Percentiles rank a stretch among this genome's conserved stretches.
phyloP scores from a whole-genome alignment of 2,888 invertebrate species.

The Dioctria rufipes region DNA sequence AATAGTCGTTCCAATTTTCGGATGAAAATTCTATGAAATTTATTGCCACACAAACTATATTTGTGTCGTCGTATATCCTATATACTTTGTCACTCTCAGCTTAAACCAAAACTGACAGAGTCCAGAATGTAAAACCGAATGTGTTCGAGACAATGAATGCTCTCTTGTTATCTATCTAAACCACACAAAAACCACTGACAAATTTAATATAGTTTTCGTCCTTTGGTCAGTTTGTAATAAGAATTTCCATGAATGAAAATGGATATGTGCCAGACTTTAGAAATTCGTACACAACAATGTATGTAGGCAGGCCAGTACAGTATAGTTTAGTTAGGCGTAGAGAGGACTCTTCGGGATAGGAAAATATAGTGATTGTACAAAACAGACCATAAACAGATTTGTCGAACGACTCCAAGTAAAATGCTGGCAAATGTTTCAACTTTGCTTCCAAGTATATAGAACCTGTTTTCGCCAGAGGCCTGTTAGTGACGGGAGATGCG shows the following conservation, averaged over 20 bases:
- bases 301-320: too few relatives aligned
- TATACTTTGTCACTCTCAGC: not conserved
- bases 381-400: too few relatives aligned
- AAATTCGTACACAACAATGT: not conserved
- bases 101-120: too few relatives aligned
- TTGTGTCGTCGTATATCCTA: too few relatives aligned
- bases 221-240: constrained; percentile 4
- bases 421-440: constrained; percentile 44
- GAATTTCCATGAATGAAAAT: constrained; percentile 39
- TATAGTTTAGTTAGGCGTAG: too few relatives aligned
- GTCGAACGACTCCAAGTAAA: too few relatives aligned
- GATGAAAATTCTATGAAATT: too few relatives aligned
- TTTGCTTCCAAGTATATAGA: constrained; percentile 20
- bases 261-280: constrained; percentile 36
- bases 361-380: not conserved
- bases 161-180: not conserved
- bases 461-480: constrained; percentile 28
- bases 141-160: not conserved
- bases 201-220: constrained; percentile 23
- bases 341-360: too few relatives aligned
- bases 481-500: too few relatives aligned
- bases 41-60: too few relatives aligned
- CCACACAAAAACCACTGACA: constrained; percentile 20
- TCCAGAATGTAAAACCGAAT: not conserved
- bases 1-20: too few relatives aligned